Evolutionary conservation across 1,140 invertebrate species (phyloP).

Genomic region (Homalodisca vitripennis): DNA sequence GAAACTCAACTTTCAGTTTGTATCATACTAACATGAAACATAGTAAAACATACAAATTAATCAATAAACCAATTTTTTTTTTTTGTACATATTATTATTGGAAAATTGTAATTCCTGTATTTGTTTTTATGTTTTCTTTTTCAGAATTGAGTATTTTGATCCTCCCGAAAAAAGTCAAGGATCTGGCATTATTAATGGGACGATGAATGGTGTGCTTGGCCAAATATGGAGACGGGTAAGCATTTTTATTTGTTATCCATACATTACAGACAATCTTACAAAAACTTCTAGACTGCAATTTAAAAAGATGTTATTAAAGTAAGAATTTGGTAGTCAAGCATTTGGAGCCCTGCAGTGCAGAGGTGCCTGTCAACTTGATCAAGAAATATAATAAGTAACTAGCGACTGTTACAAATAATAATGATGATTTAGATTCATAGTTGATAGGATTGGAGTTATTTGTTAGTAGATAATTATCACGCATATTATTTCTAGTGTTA

Average conservation of each 20-base stretch:
- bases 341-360: too few species aligned
- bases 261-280: not conserved
- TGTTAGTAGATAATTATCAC: too few species aligned
- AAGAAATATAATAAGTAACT: too few species aligned
- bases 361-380: too few species aligned
- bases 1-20: constrained; percentile 64
- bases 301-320: too few species aligned
- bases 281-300: too few species aligned
- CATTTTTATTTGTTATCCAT: not conserved
- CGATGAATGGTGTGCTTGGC: constrained; percentile 65
- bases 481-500: too few species aligned
- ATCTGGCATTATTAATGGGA: constrained; percentile 57
- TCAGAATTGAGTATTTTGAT: constrained; percentile 62
- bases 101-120: not conserved
- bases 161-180: constrained; percentile 67
- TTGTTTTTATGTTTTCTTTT: constrained; percentile 34
- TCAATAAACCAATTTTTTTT: not conserved
- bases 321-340: too few species aligned
- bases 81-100: not conserved
- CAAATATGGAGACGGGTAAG: constrained; percentile 62
- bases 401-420: too few species aligned
- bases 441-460: too few species aligned
- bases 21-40: constrained; percentile 22
- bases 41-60: not conserved
- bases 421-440: too few species aligned